A percentile compares a stretch with the other conserved stretches of the same genome.
phyloP scores from a whole-genome alignment of 2,797 vertebrate species.

The Amniataba percoides region DNA sequence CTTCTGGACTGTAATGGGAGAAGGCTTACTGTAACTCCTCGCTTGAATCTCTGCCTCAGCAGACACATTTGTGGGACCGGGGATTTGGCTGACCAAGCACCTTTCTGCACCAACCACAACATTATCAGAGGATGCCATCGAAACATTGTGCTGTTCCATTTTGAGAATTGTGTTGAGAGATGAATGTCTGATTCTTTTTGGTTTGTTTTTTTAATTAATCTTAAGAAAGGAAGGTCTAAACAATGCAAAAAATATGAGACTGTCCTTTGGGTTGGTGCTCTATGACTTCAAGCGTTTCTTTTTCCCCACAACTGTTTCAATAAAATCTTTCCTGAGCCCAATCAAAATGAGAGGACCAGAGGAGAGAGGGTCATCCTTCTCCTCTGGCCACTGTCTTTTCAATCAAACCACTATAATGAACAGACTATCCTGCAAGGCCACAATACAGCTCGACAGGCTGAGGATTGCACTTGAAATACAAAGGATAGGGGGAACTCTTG shows the following conservation, averaged over 20 bases:
- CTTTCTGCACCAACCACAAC: conserved; percentile 64
- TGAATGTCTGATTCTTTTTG: background rate
- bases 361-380: conserved; percentile 60
- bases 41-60: conserved; percentile 69
- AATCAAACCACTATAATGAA: conserved; percentile 72
- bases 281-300: conserved; percentile 37
- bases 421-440: conserved; percentile 62
- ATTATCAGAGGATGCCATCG: conserved; percentile 68
- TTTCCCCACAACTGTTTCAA: conserved; percentile 23
- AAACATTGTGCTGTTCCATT: conserved; percentile 59
- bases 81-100: conserved; percentile 75
- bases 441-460: conserved; percentile 40
- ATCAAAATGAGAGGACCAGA: conserved; percentile 49
- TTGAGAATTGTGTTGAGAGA: conserved; percentile 39
- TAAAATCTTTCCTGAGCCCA: conserved; percentile 46
- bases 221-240: conserved; percentile 13
- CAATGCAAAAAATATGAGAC: conserved; percentile 36
- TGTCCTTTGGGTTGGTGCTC: conserved; percentile 24
- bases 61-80: conserved; percentile 64
- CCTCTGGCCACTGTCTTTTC: conserved; percentile 65
- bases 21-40: conserved; percentile 59
- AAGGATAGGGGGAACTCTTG: conserved; percentile 29
- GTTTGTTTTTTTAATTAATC: background rate
- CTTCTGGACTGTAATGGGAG: conserved; percentile 60
- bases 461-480: conserved; percentile 42